A percentile compares a stretch with the other conserved stretches of the same genome.
These are phyloP conservation scores for Agrochola litura DNA, from an alignment of 2,888 invertebrate species.

Conservation along the genomic window DNA sequence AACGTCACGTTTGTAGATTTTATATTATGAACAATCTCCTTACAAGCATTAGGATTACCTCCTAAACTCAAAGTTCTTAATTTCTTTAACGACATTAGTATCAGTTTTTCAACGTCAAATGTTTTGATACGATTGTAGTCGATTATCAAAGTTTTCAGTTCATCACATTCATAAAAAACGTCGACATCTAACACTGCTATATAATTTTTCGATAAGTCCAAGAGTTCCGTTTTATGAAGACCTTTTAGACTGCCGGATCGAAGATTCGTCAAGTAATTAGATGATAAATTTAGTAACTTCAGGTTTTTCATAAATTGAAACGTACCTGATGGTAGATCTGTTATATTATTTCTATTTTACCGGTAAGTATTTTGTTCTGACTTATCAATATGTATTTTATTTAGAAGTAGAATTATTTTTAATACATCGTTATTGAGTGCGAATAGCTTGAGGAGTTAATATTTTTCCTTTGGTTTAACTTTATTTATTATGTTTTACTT, in stretches of 20 bases:
- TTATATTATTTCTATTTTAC: conserved; percentile 74
- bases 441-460: neutral
- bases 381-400: conserved; percentile 45
- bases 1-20: conserved; percentile 70
- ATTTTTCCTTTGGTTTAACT: neutral
- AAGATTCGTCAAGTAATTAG: conserved; percentile 76
- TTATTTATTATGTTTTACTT: neutral
- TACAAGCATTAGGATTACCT: conserved; percentile 84
- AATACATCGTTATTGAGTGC: conserved; percentile 30
- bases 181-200: conserved; percentile 78
- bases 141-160: conserved; percentile 79
- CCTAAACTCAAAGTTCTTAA: conserved; percentile 81
- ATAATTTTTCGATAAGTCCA: conserved; percentile 84
- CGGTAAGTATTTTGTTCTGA: conserved; percentile 33
- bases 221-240: conserved; percentile 77
- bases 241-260: conserved; percentile 84
- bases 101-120: conserved; percentile 80
- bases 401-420: conserved; percentile 11
- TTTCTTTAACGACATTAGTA: conserved; percentile 73
- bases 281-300: conserved; percentile 81
- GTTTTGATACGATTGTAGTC: conserved; percentile 83
- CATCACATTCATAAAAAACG: conserved; percentile 83
- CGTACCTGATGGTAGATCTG: conserved; percentile 79
- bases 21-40: conserved; percentile 79
- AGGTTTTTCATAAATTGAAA: conserved; percentile 80